Percentiles rank a stretch among this genome's conserved stretches.
These are phyloP conservation scores for Thalassoma bifasciatum DNA, from an alignment of 2,113 vertebrate genomes.

Conservation along the genomic window DNA sequence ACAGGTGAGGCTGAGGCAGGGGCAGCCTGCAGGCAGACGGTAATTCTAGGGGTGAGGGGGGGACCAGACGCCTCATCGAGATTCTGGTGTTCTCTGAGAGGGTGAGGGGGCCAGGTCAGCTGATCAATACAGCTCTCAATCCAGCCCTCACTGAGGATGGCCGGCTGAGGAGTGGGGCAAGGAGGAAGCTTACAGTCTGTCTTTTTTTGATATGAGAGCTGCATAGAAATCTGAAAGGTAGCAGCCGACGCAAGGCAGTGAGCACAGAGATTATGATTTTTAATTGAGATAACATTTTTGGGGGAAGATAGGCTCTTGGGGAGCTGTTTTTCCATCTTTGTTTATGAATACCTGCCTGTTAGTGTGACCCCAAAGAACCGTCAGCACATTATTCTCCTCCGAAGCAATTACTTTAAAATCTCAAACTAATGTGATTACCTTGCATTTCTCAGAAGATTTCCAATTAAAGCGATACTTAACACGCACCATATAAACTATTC, in stretches of 20 bases:
- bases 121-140: conserved; percentile 59
- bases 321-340: conserved; percentile 53
- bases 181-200: conserved; percentile 23
- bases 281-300: conserved; percentile 45
- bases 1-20: conserved; percentile 28
- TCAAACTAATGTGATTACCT: conserved; percentile 67
- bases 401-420: conserved; percentile 68
- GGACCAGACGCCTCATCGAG: conserved; percentile 49
- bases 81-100: conserved; percentile 65
- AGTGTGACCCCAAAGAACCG: conserved; percentile 30
- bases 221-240: conserved; percentile 33
- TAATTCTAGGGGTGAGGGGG: conserved; percentile 35
- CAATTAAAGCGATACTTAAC: conserved; percentile 72
- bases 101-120: conserved; percentile 58
- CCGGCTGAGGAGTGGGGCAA: conserved; percentile 16
- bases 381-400: conserved; percentile 32
- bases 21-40: conserved; percentile 43
- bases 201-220: conserved; percentile 21
- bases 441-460: conserved; percentile 64
- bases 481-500: conserved; percentile 54
- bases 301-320: neutral
- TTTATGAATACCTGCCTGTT: conserved; percentile 54
- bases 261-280: conserved; percentile 35
- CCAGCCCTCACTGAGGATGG: conserved; percentile 20
- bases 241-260: conserved; percentile 12